Base-by-base conservation (phyloP, 2,797 vertebrate genomes). In the Somateria mollissima region DNA sequence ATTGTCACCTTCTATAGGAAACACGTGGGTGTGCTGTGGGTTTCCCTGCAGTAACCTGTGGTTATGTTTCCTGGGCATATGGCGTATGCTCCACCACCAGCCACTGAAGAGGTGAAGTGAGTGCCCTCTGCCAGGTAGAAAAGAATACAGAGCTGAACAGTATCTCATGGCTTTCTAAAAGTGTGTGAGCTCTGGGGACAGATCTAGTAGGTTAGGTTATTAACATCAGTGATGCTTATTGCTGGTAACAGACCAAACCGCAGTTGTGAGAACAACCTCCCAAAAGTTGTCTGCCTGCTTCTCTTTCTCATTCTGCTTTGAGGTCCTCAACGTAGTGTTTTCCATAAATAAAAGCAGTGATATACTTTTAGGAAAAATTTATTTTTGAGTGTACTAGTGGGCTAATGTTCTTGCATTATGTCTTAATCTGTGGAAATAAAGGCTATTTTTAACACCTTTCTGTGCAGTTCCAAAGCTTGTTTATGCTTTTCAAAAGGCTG, bases 11-110 rank as follows among this genome's bases (percentile, higher is more conserved):
- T n/a, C 0, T 0, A 6, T 24, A 27, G 56, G 65, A 65, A 80
- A 45, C 0, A 0, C 37, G 3, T 0, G 4, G 32, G 11, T 85
- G 47, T 4, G 1, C 3, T 4, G 9, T 69, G 78, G 16, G 14
- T 60, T 45, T n/a, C 13, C 11, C 61, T 69, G 51, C 8, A 4
- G 36, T 66, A 36, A n/a, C 25, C 53, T 53, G 54, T 27, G 36
- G 62, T 28, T 28, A 12, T 66, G 41, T 72, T 89, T n/a, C 36
- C n/a, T 72, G 36, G 36, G 39, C 53, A 39, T 36, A 4, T 6
- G 20, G 43, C 17, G 2, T 24, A 7, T 74, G 71, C 54, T 78
- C n/a, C 56, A 39, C 36, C 27, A 13, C 36, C 10, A 19, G 0
- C n/a, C 75, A 4, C 39, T 65, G 72, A 53, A 75, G 51, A 54